These are phyloP conservation scores for Malurus leucopterus DNA, from an alignment of 2,797 vertebrate species.

Conservation along the genomic window DNA sequence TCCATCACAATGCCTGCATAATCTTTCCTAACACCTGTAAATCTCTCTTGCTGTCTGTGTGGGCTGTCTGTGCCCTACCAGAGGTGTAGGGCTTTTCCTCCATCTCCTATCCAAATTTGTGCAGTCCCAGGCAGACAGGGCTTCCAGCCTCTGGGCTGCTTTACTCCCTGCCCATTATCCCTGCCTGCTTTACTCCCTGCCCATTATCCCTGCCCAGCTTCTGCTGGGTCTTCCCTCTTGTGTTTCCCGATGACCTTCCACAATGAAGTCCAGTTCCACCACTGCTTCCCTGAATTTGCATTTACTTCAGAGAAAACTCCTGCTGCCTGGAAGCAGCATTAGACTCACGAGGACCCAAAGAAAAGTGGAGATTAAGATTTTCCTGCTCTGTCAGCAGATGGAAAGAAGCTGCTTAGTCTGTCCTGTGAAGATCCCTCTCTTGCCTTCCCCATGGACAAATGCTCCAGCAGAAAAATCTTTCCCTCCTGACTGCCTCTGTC, in stretches of 20 bases:
- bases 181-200: background rate
- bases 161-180: background rate
- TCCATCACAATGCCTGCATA: background rate
- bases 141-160: background rate
- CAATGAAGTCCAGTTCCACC: background rate
- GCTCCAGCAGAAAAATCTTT: background rate
- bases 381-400: background rate
- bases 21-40: background rate
- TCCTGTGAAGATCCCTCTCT: background rate
- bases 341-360: background rate
- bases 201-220: background rate
- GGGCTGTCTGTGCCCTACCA: background rate
- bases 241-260: background rate
- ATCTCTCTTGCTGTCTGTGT: background rate
- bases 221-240: background rate
- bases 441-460: background rate
- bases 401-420: background rate
- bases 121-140: accelerated
- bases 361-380: background rate
- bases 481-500: background rate
- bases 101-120: background rate
- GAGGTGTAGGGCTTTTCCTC: background rate
- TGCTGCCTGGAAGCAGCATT: background rate
- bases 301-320: background rate
- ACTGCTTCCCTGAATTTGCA: background rate